Evolutionary conservation across 1,140 invertebrate species (phyloP), one percentile per base, ranked within the genome.

Genomic region (Anastrepha obliqua): DNA sequence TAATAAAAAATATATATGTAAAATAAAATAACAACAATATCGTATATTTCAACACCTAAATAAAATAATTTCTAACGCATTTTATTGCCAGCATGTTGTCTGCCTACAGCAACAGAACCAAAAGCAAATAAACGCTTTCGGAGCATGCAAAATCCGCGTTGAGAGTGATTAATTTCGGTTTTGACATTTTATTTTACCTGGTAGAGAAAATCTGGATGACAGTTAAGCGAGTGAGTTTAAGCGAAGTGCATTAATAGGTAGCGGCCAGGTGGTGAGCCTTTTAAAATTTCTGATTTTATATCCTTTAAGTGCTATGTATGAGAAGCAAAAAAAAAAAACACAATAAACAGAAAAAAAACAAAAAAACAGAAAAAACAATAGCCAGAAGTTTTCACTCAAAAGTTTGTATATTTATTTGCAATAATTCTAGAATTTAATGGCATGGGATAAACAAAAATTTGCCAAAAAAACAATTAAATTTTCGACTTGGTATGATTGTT

Each of bases 111-210:
- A n/a, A 81, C 29, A 29, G 29, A 29, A 29, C 29, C 29, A 81
- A 81, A 58, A 81, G 1, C n/a, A 5, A n/a, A 55, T 3, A 67
- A 20, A 67, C n/a, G n/a, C 20, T 81, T 81, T 51, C 55, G n/a
- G 47, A 9, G 47, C 74, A 58, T 81, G 74, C 47, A 58, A 81
- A 81, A 81, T 51, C 74, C 74, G 74, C 74, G 74, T 55, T n/a
- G 74, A 42, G 11, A 81, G 74, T 58, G 74, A 81, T 81, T 81
- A 81, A 81, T 81, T 81, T 55, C 74, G n/a, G 17, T 20, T 74
- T 62, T 74, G 6, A 17, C 42, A 42, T 47, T 81, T 55, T 81
- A 55, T 74, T 74, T 47, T 47, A 2, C 47, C 51, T 55, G 51
- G 8, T 29, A 55, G 0, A 11, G n/a, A 81, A 81, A 58, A 58